Evolutionary conservation across 1,140 invertebrate species (phyloP).

Genomic region (Chrysoperla carnea): DNA sequence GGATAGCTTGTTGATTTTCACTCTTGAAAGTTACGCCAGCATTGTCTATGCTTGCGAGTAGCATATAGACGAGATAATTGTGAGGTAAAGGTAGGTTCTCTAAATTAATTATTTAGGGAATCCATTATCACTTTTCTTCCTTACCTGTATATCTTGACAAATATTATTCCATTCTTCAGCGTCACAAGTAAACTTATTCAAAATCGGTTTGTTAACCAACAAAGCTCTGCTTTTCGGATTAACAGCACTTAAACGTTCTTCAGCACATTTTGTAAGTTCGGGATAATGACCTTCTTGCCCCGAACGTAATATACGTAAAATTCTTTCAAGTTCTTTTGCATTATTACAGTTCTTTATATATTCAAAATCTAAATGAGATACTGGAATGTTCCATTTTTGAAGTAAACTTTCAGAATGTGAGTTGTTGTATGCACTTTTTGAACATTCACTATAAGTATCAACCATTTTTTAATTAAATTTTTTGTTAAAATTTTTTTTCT

Average conservation of each 20-base stretch:
- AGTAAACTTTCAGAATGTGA: slow-evolving; percentile 19
- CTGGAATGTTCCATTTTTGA: slow-evolving; percentile 35
- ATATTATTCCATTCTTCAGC: slow-evolving; percentile 22
- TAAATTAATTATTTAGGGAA: no score
- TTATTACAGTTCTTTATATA: slow-evolving; percentile 33
- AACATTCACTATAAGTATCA: no score
- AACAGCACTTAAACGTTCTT: slow-evolving; percentile 28
- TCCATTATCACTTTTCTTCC: no score
- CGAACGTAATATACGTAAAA: slow-evolving; percentile 37
- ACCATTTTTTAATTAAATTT: no score
- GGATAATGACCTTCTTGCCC: slow-evolving; percentile 50
- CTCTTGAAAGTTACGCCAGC: no score
- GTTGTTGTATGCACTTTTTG: no score
- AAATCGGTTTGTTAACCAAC: slow-evolving; percentile 24
- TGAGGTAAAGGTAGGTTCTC: no score
- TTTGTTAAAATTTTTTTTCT: no score
- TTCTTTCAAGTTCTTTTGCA: slow-evolving; percentile 34
- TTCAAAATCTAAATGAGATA: slow-evolving; percentile 36
- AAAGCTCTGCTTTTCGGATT: slow-evolving; percentile 34
- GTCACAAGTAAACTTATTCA: slow-evolving; percentile 22
- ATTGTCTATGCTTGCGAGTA: no score
- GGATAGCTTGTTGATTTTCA: no score
- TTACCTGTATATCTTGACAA: slow-evolving; percentile 22
- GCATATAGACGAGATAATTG: no score
- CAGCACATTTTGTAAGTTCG: slow-evolving; percentile 31